phyloP scores from a whole-genome alignment of 2,113 vertebrate species.

The Micronycteris hirsuta region DNA sequence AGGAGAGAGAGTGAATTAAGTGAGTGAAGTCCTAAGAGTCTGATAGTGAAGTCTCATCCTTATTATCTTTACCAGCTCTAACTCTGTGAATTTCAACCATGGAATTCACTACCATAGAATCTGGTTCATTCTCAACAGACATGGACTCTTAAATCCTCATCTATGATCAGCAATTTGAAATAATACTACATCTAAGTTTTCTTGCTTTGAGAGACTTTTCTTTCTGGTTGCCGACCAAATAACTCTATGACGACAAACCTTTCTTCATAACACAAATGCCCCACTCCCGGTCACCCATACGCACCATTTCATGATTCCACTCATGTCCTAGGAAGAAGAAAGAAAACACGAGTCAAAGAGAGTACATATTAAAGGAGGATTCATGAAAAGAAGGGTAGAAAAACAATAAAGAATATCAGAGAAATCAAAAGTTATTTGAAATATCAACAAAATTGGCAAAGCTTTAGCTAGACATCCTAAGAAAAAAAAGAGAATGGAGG shows the following conservation, averaged over 20 bases:
- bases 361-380: not conserved
- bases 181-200: not conserved
- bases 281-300: not conserved
- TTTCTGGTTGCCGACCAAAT: not conserved
- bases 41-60: not conserved
- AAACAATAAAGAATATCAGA: not conserved
- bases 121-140: not conserved
- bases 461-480: not conserved
- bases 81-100: not conserved
- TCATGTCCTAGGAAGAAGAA: slow-evolving; percentile 54
- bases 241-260: not conserved
- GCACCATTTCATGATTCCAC: slow-evolving; percentile 60
- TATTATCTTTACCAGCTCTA: not conserved
- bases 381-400: not conserved
- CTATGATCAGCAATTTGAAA: not conserved
- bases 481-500: not conserved
- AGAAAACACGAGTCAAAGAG: not conserved
- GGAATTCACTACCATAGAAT: not conserved
- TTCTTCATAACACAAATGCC: not conserved
- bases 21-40: not conserved
- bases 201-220: not conserved
- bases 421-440: not conserved
- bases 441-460: not conserved
- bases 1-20: not conserved
- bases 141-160: not conserved